Evolutionary conservation across 2,888 invertebrate species (phyloP), one percentile per base, ranked within the genome.

Genomic region (Neria commutata): DNA sequence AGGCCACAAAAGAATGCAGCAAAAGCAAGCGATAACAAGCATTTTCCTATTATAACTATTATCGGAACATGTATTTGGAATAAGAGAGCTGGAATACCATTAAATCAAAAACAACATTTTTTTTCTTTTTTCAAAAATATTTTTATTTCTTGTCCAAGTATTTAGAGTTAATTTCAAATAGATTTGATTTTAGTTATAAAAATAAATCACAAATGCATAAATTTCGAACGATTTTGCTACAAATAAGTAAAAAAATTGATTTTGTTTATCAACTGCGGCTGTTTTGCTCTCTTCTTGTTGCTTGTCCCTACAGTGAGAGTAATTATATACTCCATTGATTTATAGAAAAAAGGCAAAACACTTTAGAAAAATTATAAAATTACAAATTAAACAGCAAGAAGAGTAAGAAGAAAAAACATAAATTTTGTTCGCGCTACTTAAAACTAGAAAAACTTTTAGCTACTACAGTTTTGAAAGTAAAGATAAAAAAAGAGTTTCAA

Each of bases 161-260:
- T 58, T 63, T 64, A 49, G 54, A 59, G 56, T 49, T 60, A 68
- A 48, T 58, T 51, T 59, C 54, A 55, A 55, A 55, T 51, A 55
- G 55, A 68, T 70, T 70, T 73, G 54, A 59, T 69, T 71, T 74
- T 71, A 76, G 70, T 73, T 76, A 76, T 73, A 76, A 71, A 74
- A 74, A 74, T 76, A 74, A 71, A 74, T 74, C 74, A 74, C 74
- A 76, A 74, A 74, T 74, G 76, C 74, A 76, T 71, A 75, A 74
- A 72, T 71, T 75, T 73, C 76, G 67, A 68, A 59, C 50, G 65
- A 73, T 63, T 72, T 68, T 63, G 59, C 60, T 63, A 68, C 65
- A 51, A 64, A 67, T 66, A 61, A 68, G 17, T 42, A 68, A 64
- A 63, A 56, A 49, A 46, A 54, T 34, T n/a, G n/a, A 40, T 19